Evolutionary conservation across 2,113 vertebrate species (phyloP), one percentile per base, ranked within the genome.

Genomic region (Oncorhynchus mykiss): DNA sequence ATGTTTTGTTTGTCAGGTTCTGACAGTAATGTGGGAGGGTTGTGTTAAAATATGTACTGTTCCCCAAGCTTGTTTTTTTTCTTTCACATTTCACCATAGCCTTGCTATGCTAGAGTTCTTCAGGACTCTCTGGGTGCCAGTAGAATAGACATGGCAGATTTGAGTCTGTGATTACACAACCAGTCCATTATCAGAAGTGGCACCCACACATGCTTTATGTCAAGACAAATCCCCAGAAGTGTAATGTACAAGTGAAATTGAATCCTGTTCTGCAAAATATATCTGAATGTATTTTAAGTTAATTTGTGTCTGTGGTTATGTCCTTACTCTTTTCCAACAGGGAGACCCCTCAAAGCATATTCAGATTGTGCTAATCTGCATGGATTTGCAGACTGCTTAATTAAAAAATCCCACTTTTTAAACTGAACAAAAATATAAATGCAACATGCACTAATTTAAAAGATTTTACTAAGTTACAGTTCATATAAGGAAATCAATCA

Each of bases 201-300:
- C 48, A 27, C 34, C 11, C 72, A 57, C 27, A 67, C 59, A 60
- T n/a, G n/a, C 67, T 76, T n/a, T 70, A 22, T 70, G 74, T 80
- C 65, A 79, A 49, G 5, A 83, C 83, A 60, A 64, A 74, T 11
- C 71, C 71, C 45, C 45, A 65, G 20, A 4, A 51, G 39, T 81
- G 76, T 78, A 49, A 77, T 77, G 74, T 76, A 74, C 62, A 39
- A 76, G 70, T 79, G 59, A 80, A 84, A 79, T 76, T 65, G 27
- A 79, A 48, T 76, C 60, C 57, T 84, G 78, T 80, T 85, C 77
- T 72, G 66, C 77, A 22, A 84, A 85, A 83, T 84, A 85, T 82
- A 87, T 86, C 77, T 80, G 82, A 83, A 86, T 86, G 84, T 86
- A 54, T 77, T 72, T 24, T 25, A 77, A 75, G 59, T 59, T 71